phyloP scores from a whole-genome alignment of 2,113 vertebrate species.

The Ptychochromis oligacanthus region DNA sequence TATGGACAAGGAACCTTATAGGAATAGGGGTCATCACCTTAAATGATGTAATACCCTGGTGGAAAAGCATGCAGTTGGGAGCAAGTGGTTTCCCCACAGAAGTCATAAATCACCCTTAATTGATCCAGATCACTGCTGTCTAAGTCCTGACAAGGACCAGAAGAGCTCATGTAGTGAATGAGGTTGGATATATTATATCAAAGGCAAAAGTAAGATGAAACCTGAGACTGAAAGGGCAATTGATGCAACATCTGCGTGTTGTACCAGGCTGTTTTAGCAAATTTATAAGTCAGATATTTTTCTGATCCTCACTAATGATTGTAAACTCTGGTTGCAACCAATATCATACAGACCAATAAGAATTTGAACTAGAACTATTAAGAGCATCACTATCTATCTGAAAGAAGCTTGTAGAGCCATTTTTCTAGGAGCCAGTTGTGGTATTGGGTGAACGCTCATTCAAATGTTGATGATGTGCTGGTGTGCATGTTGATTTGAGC shows the following conservation, averaged over 20 bases:
- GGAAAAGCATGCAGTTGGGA: neutral
- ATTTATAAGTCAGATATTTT: neutral
- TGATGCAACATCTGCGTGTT: neutral
- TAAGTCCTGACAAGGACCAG: slow-evolving; percentile 8
- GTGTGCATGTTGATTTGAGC: neutral
- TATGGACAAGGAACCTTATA: neutral
- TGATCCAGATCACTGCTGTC: slow-evolving; percentile 15
- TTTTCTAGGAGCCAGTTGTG: neutral
- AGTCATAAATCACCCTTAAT: neutral
- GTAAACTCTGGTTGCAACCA: neutral
- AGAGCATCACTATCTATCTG: too few relatives aligned
- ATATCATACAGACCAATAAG: neutral
- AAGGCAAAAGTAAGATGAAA: neutral
- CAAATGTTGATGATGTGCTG: neutral
- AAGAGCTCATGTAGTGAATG: neutral
- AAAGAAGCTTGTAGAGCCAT: neutral
- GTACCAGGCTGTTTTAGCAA: neutral
- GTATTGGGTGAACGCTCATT: neutral
- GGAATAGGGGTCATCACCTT: neutral
- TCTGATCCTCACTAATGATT: neutral
- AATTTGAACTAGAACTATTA: neutral
- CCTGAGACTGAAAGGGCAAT: neutral
- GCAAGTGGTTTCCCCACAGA: neutral
- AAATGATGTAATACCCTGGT: neutral
- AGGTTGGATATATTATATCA: neutral